Evolutionary conservation across 2,797 vertebrate genomes (phyloP).

Genomic region (Champsocephalus esox): DNA sequence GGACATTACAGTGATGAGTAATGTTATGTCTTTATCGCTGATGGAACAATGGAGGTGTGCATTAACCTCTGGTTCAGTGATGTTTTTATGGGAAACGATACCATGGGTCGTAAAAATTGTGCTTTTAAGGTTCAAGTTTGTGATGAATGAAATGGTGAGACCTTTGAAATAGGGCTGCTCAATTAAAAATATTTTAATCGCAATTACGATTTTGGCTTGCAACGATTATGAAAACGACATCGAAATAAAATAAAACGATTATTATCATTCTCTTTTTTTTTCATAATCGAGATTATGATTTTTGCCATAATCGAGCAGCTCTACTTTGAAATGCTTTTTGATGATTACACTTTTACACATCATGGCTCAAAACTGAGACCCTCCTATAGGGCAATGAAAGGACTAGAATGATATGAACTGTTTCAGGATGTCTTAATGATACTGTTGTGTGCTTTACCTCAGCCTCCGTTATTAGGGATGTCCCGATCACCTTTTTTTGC

Average conservation of each 20-base stretch:
- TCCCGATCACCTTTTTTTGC: too few species aligned
- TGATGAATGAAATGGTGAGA: neutral
- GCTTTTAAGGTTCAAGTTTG: neutral
- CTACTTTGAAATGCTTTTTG: too few species aligned
- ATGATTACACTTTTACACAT: neutral
- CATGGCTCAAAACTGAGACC: neutral
- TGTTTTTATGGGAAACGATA: neutral
- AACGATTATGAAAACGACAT: too few species aligned
- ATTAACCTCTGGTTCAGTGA: neutral
- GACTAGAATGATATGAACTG: neutral
- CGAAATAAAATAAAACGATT: too few species aligned
- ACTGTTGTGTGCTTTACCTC: neutral
- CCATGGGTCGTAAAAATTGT: neutral
- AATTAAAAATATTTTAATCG: too few species aligned
- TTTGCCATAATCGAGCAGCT: too few species aligned
- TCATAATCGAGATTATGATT: too few species aligned
- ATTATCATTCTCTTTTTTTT: too few species aligned
- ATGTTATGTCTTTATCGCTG: neutral
- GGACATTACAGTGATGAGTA: conserved; percentile 18
- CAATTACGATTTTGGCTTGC: too few species aligned
- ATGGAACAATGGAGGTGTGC: neutral
- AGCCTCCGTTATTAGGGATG: neutral
- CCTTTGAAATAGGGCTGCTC: too few species aligned
- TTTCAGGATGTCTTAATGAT: neutral
- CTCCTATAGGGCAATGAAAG: neutral